Conservation (phyloP, 2,888 invertebrate species). For the Drosophila meridionalis region DNA sequence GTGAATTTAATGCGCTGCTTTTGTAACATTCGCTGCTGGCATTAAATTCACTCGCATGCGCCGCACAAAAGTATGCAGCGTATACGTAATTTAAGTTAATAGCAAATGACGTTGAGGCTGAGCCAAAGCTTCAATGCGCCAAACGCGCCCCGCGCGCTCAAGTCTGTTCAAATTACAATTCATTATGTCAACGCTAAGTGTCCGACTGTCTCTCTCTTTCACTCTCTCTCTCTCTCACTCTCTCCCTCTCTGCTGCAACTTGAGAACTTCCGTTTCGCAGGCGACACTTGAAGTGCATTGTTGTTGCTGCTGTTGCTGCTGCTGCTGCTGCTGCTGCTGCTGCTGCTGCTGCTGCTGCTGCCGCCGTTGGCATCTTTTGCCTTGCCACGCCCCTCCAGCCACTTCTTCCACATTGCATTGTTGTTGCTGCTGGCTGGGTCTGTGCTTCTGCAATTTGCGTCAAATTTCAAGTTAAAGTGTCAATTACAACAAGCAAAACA, state of each 20-base stretch:
- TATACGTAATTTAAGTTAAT: conserved; percentile 73
- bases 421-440: conserved; percentile 30
- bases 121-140: not conserved
- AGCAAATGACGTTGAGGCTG: conserved; percentile 56
- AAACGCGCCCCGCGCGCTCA: conserved; percentile 1
- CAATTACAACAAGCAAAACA: conserved; percentile 70
- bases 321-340: conserved; percentile 36
- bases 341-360: conserved; percentile 13
- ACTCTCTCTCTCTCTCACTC: not conserved
- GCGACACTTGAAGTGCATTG: conserved; percentile 63
- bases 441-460: conserved; percentile 73
- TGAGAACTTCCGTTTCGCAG: conserved; percentile 58
- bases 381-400: not conserved
- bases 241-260: conserved; percentile 34
- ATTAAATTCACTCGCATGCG: conserved; percentile 50
- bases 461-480: conserved; percentile 80
- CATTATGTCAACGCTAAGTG: conserved; percentile 63
- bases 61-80: conserved; percentile 70
- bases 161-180: conserved; percentile 76
- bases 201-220: conserved; percentile 13
- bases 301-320: conserved; percentile 34
- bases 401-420: conserved; percentile 4
- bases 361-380: conserved; percentile 1
- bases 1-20: conserved; percentile 60
- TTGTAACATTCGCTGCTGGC: conserved; percentile 49